Evolutionary conservation across 1,140 invertebrate genomes (phyloP).

Genomic region (Caenorhabditis remanei): DNA sequence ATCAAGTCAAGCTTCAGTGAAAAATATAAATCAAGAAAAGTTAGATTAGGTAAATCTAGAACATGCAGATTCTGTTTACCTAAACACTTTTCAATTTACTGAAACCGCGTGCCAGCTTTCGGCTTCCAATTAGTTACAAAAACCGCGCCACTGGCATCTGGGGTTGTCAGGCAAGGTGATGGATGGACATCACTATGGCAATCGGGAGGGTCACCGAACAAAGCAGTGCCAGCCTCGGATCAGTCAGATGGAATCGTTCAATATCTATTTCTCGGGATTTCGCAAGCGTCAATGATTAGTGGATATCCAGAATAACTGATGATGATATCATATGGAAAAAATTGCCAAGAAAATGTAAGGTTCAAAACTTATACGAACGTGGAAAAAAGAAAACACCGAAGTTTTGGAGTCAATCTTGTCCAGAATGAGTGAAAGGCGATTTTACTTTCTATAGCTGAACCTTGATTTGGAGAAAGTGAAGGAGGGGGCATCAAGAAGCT

Average conservation of each 20-base stretch:
- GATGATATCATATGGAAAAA: constrained; percentile 2
- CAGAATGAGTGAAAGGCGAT: constrained; percentile 50
- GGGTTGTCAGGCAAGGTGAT: constrained; percentile 45
- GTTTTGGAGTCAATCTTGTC: constrained; percentile 40
- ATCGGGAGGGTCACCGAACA: constrained; percentile 2
- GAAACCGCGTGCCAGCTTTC: neutral
- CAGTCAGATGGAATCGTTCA: neutral
- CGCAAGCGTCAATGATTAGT: constrained; percentile 18
- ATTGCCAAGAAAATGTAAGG: too few species aligned
- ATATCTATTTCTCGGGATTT: neutral
- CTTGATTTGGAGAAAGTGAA: constrained; percentile 56
- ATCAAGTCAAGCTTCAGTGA: neutral
- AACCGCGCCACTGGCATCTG: constrained; percentile 8
- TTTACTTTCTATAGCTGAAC: constrained; percentile 56
- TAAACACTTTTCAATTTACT: neutral
- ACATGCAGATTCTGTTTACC: neutral
- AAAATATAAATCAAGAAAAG: neutral
- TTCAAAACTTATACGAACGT: too few species aligned
- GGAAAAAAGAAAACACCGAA: neutral
- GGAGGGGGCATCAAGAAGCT: constrained; percentile 20
- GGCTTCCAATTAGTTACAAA: constrained; percentile 34
- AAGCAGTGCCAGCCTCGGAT: constrained; percentile 29
- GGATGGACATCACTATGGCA: constrained; percentile 53
- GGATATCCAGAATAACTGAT: constrained; percentile 12
- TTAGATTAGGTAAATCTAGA: neutral